Base-by-base conservation (phyloP, 1,140 invertebrate species). In the Pseudomyrmex gracilis region DNA sequence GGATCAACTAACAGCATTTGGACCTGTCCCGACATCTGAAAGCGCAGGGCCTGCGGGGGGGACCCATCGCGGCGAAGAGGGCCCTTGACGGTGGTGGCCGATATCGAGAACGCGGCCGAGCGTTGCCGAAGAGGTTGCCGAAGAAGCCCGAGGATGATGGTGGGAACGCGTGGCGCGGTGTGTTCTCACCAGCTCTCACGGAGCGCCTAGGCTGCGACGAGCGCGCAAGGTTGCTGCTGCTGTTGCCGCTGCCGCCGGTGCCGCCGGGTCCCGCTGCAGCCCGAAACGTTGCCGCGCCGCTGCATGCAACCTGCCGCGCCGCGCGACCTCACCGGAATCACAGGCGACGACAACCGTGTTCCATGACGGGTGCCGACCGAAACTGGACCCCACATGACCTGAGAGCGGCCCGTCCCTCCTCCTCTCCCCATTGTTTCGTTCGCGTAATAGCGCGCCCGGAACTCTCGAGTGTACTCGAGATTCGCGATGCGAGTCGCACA, bases 141-240 rank as follows among this genome's bases (percentile, higher is more conserved):
- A 92, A 92, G 90, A 92, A 83, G 86, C 78, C 92, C 93, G 93
- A 94, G 92, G 90, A 90, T 89, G 91, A 93, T 93, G 94, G 94
- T 94, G 94, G 93, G 94, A 94, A 94, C 93, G 92, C 88, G 89
- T 91, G 92, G 90, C 92, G 91, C 90, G 91, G 90, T 92, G 90
- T 94, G 94, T 94, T 94, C 94, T 94, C 93, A 94, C 93, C 93
- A 93, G 91, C 91, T 90, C 83, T 89, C 88, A 86, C 85, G 64
- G 64, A 67, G 84, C 83, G 68, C 86, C 78, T 73, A 83, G 34
- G 83, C 87, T 87, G 67, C 85, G 77, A 87, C 90, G 85, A 91
- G 82, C 88, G 86, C 84, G 55, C 87, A 85, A 89, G 87, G 82
- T 86, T 88, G 87, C 84, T 58, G 61, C 57, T 34, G 34, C 66